Evolutionary conservation across 2,797 vertebrate species (phyloP).

Genomic region (Leptoclinus maculatus): DNA sequence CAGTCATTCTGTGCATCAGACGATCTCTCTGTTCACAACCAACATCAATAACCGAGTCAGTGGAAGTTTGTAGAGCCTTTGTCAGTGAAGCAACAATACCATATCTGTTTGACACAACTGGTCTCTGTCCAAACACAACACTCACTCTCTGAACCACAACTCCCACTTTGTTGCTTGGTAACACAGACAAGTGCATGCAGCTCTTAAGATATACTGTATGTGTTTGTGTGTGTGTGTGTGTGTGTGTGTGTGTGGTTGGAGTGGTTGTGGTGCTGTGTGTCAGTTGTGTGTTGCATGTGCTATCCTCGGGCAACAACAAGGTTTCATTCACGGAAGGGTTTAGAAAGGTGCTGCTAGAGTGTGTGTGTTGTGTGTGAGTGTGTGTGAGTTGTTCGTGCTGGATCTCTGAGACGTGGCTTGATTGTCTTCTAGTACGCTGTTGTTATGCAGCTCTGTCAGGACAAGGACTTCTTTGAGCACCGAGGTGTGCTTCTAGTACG

Average conservation of each 20-base stretch:
- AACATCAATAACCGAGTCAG: conserved; percentile 57
- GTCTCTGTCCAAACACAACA: conserved; percentile 58
- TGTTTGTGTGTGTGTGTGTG: neutral
- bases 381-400: too few species aligned
- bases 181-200: conserved; percentile 50
- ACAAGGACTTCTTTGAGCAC: conserved; percentile 20
- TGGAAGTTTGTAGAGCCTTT: conserved; percentile 59
- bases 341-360: conserved; percentile 35
- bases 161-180: conserved; percentile 66
- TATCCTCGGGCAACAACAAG: conserved; percentile 22
- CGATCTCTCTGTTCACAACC: conserved; percentile 58
- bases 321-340: conserved; percentile 41
- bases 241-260: conserved; percentile 3
- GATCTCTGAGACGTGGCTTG: too few species aligned
- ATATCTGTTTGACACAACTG: conserved; percentile 65
- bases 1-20: conserved; percentile 35
- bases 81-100: conserved; percentile 60
- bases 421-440: too few species aligned
- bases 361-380: neutral
- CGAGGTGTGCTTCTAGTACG: conserved; percentile 9
- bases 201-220: conserved; percentile 17
- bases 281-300: neutral
- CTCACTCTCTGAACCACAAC: conserved; percentile 47
- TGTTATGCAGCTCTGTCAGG: too few species aligned
- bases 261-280: too few species aligned